A percentile compares a stretch with the other conserved stretches of the same genome.
These are phyloP conservation scores for Caenorhabditis sp. DNA, from an alignment of 2,888 invertebrate genomes.

Conservation along the genomic window DNA sequence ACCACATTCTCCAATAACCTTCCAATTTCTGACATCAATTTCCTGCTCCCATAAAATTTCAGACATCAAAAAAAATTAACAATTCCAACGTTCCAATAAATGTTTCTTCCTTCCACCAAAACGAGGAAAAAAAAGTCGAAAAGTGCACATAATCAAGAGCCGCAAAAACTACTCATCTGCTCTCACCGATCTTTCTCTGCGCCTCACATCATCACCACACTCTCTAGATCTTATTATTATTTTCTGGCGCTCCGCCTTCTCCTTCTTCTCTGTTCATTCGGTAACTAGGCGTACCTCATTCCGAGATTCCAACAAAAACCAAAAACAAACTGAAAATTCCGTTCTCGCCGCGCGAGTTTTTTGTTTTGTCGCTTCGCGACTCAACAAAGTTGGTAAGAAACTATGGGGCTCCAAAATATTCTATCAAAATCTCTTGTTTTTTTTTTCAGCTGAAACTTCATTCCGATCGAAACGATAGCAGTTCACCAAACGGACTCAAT, in stretches of 20 bases:
- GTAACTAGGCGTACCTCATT: no score
- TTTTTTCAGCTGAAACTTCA: slow-evolving; percentile 55
- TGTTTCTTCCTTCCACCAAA: background rate
- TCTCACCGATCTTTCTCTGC: background rate
- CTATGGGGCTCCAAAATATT: background rate
- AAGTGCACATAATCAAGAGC: no score
- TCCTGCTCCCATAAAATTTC: no score
- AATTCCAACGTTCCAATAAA: background rate
- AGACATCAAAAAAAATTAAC: background rate
- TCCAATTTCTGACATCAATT: no score
- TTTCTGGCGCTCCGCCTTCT: background rate
- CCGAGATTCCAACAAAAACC: no score
- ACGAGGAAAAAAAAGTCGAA: no score
- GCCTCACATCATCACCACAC: background rate
- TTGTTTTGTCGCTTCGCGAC: background rate
- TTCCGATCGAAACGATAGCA: slow-evolving; percentile 53
- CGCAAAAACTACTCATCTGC: no score
- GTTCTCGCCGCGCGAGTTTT: background rate
- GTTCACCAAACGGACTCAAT: slow-evolving; percentile 24
- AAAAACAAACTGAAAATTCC: background rate
- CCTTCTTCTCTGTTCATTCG: background rate
- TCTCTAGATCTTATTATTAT: no score
- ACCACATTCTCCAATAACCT: no score
- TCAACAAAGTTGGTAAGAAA: background rate
- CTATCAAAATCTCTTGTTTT: no score